phyloP scores from a whole-genome alignment of 2,113 vertebrate genomes.

The Sceloporus tristichus region DNA sequence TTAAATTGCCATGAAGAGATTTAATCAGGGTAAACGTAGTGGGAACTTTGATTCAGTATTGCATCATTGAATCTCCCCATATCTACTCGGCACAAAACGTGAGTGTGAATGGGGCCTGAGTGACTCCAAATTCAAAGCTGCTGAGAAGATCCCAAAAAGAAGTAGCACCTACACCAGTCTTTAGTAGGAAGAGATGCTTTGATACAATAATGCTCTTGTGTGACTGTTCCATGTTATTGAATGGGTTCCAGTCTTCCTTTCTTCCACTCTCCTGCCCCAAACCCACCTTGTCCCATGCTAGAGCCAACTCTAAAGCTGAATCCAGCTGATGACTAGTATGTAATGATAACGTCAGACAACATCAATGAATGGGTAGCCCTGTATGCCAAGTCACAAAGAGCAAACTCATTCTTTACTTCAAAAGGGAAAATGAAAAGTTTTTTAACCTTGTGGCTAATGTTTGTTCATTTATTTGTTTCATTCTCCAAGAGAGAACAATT shows the following conservation, averaged over 20 bases:
- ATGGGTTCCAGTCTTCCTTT: neutral
- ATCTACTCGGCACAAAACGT: too few species aligned
- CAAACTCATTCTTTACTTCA: neutral
- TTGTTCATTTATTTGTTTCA: conserved; percentile 41
- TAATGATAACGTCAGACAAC: conserved; percentile 1
- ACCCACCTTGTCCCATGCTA: neutral
- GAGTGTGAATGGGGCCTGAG: too few species aligned
- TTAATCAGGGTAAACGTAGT: too few species aligned
- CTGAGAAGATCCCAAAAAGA: neutral
- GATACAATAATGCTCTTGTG: neutral
- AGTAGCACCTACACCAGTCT: neutral
- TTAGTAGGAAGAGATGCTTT: neutral
- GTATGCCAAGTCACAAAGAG: conserved; percentile 6
- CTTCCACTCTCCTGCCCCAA: neutral
- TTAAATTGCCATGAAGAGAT: too few species aligned
- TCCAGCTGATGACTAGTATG: conserved; percentile 8
- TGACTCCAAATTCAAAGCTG: neutral
- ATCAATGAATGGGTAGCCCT: conserved; percentile 9
- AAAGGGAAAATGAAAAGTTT: neutral
- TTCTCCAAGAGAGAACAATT: conserved; percentile 37
- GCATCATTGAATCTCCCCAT: too few species aligned
- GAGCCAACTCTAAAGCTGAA: neutral
- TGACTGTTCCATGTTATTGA: neutral
- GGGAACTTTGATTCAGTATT: too few species aligned
- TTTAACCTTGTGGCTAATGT: conserved; percentile 11